These are phyloP conservation scores for Protobothrops mucrosquamatus DNA, from an alignment of 2,113 vertebrate genomes.

Conservation along the genomic window DNA sequence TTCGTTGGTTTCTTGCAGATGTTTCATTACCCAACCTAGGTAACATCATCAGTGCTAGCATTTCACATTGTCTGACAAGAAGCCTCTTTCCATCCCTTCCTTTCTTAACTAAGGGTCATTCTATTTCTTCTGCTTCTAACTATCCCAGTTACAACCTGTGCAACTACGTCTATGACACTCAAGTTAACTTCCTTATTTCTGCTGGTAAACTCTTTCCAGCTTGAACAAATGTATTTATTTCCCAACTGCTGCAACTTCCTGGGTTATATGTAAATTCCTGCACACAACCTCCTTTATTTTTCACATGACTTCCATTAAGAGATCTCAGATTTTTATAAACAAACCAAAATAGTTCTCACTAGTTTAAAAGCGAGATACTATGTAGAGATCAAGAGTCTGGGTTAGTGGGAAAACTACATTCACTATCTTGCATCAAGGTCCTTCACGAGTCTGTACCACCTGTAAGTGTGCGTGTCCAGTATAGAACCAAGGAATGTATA, in stretches of 20 bases:
- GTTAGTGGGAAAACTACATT: not conserved
- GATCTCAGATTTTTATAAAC: not conserved
- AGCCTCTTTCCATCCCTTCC: not conserved
- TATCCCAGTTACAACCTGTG: not conserved
- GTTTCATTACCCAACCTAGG: no score
- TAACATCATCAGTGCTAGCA: not conserved
- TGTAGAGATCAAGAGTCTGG: not conserved
- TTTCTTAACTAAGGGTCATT: not conserved
- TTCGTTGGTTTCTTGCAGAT: no score
- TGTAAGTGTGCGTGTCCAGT: not conserved
- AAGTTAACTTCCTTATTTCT: not conserved
- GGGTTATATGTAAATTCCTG: no score
- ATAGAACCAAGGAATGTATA: not conserved
- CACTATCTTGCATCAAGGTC: not conserved
- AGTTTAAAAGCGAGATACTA: not conserved
- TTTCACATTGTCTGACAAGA: not conserved
- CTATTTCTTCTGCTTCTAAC: not conserved
- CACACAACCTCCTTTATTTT: not conserved
- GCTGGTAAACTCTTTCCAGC: not conserved
- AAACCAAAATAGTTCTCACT: not conserved
- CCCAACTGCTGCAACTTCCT: no score
- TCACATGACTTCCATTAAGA: not conserved
- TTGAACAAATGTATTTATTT: not conserved
- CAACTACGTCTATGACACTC: not conserved
- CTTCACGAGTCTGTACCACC: not conserved